These are phyloP conservation scores for Pecten maximus DNA, from an alignment of 2,888 invertebrate genomes.

Conservation along the genomic window DNA sequence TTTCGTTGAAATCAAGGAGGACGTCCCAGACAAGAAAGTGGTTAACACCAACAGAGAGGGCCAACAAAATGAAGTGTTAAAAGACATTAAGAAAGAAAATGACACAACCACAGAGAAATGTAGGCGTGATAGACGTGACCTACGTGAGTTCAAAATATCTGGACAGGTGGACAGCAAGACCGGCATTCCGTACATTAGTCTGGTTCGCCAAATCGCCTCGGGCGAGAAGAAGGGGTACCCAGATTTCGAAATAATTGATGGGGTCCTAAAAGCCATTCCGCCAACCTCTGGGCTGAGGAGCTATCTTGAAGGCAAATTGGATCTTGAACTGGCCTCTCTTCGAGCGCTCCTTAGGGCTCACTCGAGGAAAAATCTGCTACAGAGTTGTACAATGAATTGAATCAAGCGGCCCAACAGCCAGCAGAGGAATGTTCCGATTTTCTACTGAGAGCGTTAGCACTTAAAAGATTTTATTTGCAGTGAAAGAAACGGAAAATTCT, in stretches of 20 bases:
- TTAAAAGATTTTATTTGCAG: constrained; percentile 39
- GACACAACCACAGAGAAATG: too few species aligned
- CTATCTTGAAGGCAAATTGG: constrained; percentile 45
- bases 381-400: constrained; percentile 44
- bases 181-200: not conserved
- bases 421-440: constrained; percentile 48
- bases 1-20: too few species aligned
- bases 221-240: not conserved
- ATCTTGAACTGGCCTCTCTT: constrained; percentile 31
- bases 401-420: constrained; percentile 35
- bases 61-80: too few species aligned
- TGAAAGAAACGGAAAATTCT: constrained; percentile 33
- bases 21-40: too few species aligned
- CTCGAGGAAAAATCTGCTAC: constrained; percentile 48
- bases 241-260: not conserved
- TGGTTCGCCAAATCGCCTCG: constrained; percentile 23
- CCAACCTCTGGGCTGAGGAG: constrained; percentile 34
- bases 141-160: constrained; percentile 24
- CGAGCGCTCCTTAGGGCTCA: constrained; percentile 43
- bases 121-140: too few species aligned
- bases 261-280: not conserved
- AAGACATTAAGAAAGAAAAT: too few species aligned
- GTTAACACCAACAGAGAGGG: too few species aligned
- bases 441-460: constrained; percentile 36
- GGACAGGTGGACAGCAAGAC: constrained; percentile 4